Evolutionary conservation across 1,140 invertebrate genomes (phyloP).

Genomic region (Diorhabda sublineata): DNA sequence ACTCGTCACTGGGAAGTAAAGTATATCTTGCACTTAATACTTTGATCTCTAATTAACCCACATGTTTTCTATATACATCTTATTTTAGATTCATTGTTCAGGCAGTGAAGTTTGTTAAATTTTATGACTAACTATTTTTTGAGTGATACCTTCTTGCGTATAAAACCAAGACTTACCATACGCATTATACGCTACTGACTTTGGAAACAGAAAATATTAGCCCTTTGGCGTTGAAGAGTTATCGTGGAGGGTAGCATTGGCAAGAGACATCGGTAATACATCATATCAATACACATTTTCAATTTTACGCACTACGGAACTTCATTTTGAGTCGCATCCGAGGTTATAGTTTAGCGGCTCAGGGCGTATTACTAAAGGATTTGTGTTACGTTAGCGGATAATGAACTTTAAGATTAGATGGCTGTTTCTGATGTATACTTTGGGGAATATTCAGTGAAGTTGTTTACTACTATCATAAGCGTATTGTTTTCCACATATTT

Average conservation of each 20-base stretch:
- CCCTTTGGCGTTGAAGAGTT: constrained; percentile 5
- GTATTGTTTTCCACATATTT: neutral
- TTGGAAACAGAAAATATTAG: neutral
- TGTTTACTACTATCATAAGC: neutral
- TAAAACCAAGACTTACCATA: too few species aligned
- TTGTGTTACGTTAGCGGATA: neutral
- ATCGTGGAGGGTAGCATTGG: constrained; percentile 6
- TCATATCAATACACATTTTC: constrained; percentile 30
- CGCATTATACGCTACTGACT: too few species aligned
- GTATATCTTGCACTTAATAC: too few species aligned
- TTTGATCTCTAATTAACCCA: too few species aligned
- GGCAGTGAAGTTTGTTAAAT: too few species aligned
- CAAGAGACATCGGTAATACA: constrained; percentile 25
- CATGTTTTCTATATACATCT: too few species aligned
- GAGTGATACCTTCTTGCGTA: too few species aligned
- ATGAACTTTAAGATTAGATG: constrained; percentile 2
- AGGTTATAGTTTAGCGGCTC: constrained; percentile 16
- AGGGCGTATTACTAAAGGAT: neutral
- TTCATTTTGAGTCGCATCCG: constrained; percentile 25
- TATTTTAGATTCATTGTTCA: too few species aligned
- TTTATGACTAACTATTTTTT: too few species aligned
- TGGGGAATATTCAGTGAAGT: neutral
- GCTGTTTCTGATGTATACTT: neutral
- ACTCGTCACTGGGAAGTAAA: too few species aligned
- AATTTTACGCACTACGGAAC: constrained; percentile 31